These are phyloP conservation scores for Apteryx owenii DNA, from an alignment of 2,113 vertebrate species.

Conservation along the genomic window DNA sequence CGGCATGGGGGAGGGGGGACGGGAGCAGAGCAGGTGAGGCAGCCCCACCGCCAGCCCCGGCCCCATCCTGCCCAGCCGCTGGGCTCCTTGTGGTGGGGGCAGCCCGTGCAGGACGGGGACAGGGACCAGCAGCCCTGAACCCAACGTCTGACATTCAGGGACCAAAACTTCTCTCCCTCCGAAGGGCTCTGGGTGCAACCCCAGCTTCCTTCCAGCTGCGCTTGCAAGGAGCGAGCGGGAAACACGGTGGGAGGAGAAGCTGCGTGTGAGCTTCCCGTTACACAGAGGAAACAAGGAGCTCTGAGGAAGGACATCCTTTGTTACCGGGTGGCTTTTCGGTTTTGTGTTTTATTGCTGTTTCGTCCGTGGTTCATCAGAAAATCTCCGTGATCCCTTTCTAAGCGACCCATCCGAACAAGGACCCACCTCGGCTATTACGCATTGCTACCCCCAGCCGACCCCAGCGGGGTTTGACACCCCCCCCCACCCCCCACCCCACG, in stretches of 20 bases:
- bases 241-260: background rate
- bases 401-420: too few species aligned
- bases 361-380: background rate
- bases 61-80: too few species aligned
- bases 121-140: background rate
- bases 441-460: background rate
- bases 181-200: background rate
- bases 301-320: background rate
- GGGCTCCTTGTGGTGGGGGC: background rate
- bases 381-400: too few species aligned
- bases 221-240: background rate
- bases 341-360: background rate
- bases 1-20: accelerated
- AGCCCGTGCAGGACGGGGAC: background rate
- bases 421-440: too few species aligned
- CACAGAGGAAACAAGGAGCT: background rate
- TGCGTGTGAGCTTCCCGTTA: too few species aligned
- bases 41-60: background rate
- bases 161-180: background rate
- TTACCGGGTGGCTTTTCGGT: background rate
- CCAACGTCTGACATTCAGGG: background rate
- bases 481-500: accelerated
- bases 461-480: background rate
- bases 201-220: background rate
- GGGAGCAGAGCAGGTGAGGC: background rate